Base-by-base conservation (phyloP, 2,888 invertebrate species). In the Hirtodrosophila histrioides region DNA sequence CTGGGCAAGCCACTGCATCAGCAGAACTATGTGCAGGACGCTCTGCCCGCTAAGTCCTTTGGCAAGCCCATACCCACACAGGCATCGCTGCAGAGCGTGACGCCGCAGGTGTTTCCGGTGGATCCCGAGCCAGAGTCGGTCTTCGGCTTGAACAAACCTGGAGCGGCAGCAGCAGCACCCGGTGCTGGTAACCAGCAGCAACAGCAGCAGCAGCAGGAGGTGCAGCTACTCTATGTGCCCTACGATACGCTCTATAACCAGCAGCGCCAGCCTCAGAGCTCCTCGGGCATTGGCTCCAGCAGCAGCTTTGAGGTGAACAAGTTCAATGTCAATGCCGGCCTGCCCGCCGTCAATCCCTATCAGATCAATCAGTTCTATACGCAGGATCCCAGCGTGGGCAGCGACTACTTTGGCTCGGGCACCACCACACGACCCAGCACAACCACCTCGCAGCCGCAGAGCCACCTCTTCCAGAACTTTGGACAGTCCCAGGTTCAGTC, bases 171-270 rank as follows among this genome's bases (percentile, higher is more conserved):
- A 0, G 64, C 80, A 0, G 73, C 87, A 6, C 50, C 82, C 0
- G 40, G 83, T 0, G 54, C 79, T 1, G 55, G 53, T 10, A 63
- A 48, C 12, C 64, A 65, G 49, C 81, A 93, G 57, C 81, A 93
- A 89, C 94, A 95, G 90, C 64, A 65, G 49, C 81, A 93, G 57
- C 81, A 93, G 89, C 94, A 95, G 90, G 94, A 95, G 91, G 95
- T 96, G 0, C 96, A 97, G 87, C 90, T 97, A 36, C 92, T 97
- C 0, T 97, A 97, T 86, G 96, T 97, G 0, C 97, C 97, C 4
- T 93, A 96, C 24, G 96, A 97, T 85, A 94, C 95, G 0, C 90
- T 96, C 23, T 94, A 94, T 75, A 92, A 93, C 86, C 88, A 89
- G 50, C 75, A 67, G 24, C 81, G 71, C 36, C 86, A 78, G 37